Evolutionary conservation across 1,140 invertebrate species (phyloP).

Genomic region (Achatina immaculata): DNA sequence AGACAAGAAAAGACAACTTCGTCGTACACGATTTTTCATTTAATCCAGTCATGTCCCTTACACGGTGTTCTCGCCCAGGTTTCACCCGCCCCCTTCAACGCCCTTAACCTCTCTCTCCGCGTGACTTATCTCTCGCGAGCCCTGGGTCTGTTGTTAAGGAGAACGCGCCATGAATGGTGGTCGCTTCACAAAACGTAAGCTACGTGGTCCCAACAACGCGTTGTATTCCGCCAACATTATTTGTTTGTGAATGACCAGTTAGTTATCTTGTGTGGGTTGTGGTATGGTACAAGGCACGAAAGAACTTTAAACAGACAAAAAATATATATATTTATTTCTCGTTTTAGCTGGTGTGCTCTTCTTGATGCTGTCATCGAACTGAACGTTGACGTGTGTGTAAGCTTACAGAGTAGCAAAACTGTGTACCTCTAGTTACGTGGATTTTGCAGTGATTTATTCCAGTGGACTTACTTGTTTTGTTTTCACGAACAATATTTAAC

Average conservation of each 20-base stretch:
- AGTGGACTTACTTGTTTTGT: too few species aligned
- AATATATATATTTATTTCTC: too few species aligned
- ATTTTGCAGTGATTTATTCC: too few species aligned
- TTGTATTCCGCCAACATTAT: not conserved
- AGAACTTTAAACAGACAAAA: too few species aligned
- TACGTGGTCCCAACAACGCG: not conserved
- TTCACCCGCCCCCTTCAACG: not conserved
- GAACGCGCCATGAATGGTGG: not conserved
- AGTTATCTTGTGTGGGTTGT: too few species aligned
- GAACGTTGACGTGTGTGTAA: too few species aligned
- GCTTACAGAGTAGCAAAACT: too few species aligned
- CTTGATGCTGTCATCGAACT: too few species aligned
- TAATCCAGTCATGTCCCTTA: not conserved
- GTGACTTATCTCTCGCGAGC: slow-evolving; percentile 5
- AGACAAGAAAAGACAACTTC: not conserved
- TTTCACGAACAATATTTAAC: too few species aligned
- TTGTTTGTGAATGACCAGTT: not conserved
- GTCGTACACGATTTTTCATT: not conserved
- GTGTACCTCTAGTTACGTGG: too few species aligned
- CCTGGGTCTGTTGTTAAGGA: slow-evolving; percentile 1
- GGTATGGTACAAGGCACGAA: too few species aligned
- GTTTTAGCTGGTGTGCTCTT: too few species aligned
- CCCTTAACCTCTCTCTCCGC: not conserved
- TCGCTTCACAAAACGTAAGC: not conserved
- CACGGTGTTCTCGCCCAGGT: not conserved